These are phyloP conservation scores for Campopleginae sp. DNA, from an alignment of 2,888 invertebrate species.

Conservation along the genomic window DNA sequence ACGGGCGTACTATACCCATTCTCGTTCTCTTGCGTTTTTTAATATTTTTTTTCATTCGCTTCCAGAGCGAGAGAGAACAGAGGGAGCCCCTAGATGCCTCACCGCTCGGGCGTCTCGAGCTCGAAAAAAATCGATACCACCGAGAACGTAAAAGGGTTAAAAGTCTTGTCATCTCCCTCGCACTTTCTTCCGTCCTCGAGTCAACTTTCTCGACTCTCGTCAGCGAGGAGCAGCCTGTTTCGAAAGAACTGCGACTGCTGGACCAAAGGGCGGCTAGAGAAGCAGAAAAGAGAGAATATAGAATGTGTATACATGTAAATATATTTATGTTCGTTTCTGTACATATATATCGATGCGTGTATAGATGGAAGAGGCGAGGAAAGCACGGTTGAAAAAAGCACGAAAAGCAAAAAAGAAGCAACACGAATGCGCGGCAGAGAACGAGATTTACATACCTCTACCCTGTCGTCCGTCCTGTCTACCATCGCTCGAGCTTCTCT, in stretches of 20 bases:
- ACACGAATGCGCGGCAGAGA: constrained; percentile 73
- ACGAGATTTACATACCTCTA: constrained; percentile 78
- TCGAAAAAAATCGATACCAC: constrained; percentile 82
- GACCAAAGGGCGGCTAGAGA: constrained; percentile 68
- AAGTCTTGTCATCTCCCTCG: constrained; percentile 68
- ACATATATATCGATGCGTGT: constrained; percentile 16
- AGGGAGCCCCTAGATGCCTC: constrained; percentile 62
- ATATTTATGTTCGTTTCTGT: constrained; percentile 1
- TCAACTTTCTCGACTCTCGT: constrained; percentile 51
- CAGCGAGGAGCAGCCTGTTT: constrained; percentile 63
- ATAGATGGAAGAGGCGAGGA: constrained; percentile 26
- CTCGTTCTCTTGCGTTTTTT: constrained; percentile 45
- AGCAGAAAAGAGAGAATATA: constrained; percentile 59
- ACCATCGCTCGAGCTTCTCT: constrained; percentile 73
- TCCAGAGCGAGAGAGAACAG: constrained; percentile 42
- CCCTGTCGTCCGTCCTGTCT: constrained; percentile 63
- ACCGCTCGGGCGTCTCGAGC: constrained; percentile 78
- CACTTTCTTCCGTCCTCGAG: constrained; percentile 49
- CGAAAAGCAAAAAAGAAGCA: constrained; percentile 67
- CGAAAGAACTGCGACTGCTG: constrained; percentile 75
- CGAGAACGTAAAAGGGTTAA: constrained; percentile 82
- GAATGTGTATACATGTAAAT: constrained; percentile 11
- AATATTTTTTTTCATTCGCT: constrained; percentile 40
- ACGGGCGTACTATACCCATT: constrained; percentile 69
- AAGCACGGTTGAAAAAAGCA: constrained; percentile 44